Evolutionary conservation across 1,140 invertebrate species (phyloP), one percentile per base, ranked within the genome.

Genomic region (Monomorium pharaonis): DNA sequence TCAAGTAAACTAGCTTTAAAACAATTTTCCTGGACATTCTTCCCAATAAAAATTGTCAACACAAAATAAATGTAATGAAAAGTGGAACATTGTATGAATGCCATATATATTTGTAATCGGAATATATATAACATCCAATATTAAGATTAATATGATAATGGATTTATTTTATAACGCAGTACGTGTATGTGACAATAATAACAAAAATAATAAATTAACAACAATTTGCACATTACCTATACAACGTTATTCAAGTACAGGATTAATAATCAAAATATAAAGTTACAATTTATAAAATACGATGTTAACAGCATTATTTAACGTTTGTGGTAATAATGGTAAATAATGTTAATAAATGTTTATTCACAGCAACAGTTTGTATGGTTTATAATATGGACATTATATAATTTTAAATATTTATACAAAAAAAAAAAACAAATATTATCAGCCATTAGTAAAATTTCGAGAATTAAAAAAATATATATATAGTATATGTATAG

Each of bases 131-230:
- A 54, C 56, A 56, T 56, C 2, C 30, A n/a, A 54, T 72, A 33
- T 70, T 65, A 42, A 72, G n/a, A 74, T 74, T 74, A 16, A 56
- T 37, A 37, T 14, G n/a, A 21, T 54, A 74, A 72, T 54, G n/a
- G 3, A 37, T 56, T 58, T 74, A 70, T 37, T 37, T 37, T 58
- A 33, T 72, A 16, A 3, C 21, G 3, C 6, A 54, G 21, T 54
- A 37, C 10, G 14, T 63, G 33, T 0, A 27, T 63, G 33, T 0
- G 3, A 30, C 33, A 72, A 69, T 33, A 37, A 76, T 30, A 44
- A 76, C 30, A 67, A 67, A n/a, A 47, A 44, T 60, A 18, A 27
- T 60, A 76, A 60, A n/a, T 5, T 51, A 76, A 65, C 18, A 44
- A 9, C 44, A 67, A 76, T 44, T 44, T 18, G 3, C 14, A 60